Evolutionary conservation across 2,113 vertebrate species (phyloP).

Genomic region (Pleuronectes platessa): DNA sequence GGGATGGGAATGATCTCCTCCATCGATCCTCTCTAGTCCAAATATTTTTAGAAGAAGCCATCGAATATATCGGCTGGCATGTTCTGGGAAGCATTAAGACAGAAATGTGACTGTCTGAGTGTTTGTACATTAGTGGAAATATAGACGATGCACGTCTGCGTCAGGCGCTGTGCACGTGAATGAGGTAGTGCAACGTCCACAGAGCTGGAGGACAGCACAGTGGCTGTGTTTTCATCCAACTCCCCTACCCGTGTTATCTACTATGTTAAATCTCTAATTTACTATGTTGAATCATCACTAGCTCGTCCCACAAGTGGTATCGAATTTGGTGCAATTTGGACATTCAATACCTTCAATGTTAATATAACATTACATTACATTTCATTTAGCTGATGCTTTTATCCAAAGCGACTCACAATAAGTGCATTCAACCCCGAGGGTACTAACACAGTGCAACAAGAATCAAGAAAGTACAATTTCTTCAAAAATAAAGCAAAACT

Average conservation of each 20-base stretch:
- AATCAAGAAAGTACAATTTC: too few species aligned
- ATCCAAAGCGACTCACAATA: too few species aligned
- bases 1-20: slow-evolving; percentile 76
- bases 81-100: slow-evolving; percentile 81
- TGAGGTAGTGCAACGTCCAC: not conserved
- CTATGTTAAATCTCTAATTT: not conserved
- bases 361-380: too few species aligned
- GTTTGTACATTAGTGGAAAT: slow-evolving; percentile 49
- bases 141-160: slow-evolving; percentile 31
- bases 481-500: too few species aligned
- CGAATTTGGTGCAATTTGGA: too few species aligned
- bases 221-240: too few species aligned
- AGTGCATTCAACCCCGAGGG: too few species aligned
- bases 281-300: not conserved
- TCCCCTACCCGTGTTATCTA: too few species aligned
- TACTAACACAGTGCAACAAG: too few species aligned
- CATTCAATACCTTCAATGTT: too few species aligned
- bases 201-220: not conserved
- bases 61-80: slow-evolving; percentile 75
- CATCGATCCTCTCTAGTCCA: slow-evolving; percentile 78
- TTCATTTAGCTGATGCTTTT: too few species aligned
- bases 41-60: slow-evolving; percentile 83
- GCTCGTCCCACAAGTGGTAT: not conserved
- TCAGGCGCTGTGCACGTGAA: not conserved
- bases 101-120: slow-evolving; percentile 53